phyloP scores from a whole-genome alignment of 2,888 invertebrate genomes.

The Lycocerus yunnanus region DNA sequence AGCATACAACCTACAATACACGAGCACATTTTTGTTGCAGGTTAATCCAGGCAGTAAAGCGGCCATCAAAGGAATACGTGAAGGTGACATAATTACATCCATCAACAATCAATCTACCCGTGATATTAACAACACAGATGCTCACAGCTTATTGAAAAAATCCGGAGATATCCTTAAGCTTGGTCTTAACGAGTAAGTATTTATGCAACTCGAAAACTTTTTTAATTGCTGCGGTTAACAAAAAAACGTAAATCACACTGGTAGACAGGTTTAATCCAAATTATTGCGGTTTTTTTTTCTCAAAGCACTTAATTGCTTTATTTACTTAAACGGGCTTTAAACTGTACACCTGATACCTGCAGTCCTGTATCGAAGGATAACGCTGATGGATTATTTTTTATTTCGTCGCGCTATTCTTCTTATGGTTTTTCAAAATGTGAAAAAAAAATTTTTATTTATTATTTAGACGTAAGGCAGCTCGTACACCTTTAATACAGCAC shows the following conservation, averaged over 20 bases:
- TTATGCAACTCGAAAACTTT: background rate
- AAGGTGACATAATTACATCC: constrained; percentile 79
- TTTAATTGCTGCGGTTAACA: background rate
- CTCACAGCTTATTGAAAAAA: constrained; percentile 73
- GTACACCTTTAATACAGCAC: too few species aligned
- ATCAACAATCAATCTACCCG: constrained; percentile 75
- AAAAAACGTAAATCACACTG: background rate
- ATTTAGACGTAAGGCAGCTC: background rate
- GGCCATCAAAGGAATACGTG: constrained; percentile 76
- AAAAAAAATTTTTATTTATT: background rate
- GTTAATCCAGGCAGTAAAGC: constrained; percentile 88
- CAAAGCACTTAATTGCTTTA: background rate
- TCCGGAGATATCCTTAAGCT: constrained; percentile 70
- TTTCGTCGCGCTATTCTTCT: background rate
- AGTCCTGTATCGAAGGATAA: background rate
- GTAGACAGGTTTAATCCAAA: background rate
- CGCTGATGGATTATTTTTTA: background rate
- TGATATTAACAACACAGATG: constrained; percentile 71
- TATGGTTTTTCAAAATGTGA: background rate
- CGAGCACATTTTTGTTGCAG: constrained; percentile 59
- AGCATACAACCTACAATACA: constrained; percentile 56
- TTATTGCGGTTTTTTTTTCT: background rate
- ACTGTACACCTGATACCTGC: background rate
- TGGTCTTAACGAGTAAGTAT: constrained; percentile 74
- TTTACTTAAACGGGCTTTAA: background rate